Percentiles rank a stretch among this genome's conserved stretches.
These are phyloP conservation scores for Nematostella vectensis DNA, from an alignment of 92 coral and sea anemone genomes.

Conservation along the genomic window DNA sequence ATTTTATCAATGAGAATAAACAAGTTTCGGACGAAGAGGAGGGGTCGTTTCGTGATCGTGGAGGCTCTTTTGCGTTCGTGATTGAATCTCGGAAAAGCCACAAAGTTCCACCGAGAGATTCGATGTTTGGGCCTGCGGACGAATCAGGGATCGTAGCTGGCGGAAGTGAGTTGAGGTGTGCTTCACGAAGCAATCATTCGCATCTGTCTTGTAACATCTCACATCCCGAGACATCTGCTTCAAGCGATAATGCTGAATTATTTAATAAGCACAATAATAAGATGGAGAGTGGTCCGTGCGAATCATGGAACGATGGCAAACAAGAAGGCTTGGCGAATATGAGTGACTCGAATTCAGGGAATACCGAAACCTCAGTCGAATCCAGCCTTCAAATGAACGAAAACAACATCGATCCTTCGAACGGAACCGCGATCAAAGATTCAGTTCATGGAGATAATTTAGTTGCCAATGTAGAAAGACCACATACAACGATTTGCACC, in stretches of 20 bases:
- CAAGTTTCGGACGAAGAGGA: conserved; percentile 7
- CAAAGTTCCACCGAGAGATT: conserved; percentile 1
- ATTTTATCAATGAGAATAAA: neutral
- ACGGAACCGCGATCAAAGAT: neutral
- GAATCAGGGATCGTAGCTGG: conserved; percentile 19
- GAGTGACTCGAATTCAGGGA: neutral
- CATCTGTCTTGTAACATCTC: conserved; percentile 25
- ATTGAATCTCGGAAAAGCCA: conserved; percentile 13
- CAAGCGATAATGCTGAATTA: conserved; percentile 58
- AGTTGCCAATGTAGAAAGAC: neutral
- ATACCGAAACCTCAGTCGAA: neutral
- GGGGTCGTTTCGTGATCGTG: conserved; percentile 21
- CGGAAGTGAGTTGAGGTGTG: conserved; percentile 52
- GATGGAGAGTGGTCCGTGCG: conserved; percentile 37
- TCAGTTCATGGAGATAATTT: neutral
- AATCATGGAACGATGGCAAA: conserved; percentile 1
- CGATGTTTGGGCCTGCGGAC: conserved; percentile 7
- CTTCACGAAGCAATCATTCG: conserved; percentile 22
- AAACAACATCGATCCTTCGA: neutral
- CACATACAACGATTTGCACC: neutral
- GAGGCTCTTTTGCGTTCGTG: conserved; percentile 23
- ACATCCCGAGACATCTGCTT: conserved; percentile 47
- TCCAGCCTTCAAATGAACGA: neutral
- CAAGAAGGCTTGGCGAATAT: conserved; percentile 5
- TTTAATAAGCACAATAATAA: conserved; percentile 59